Evolutionary conservation across 2,888 invertebrate species (phyloP), one percentile per base, ranked within the genome.

Genomic region (Patella ulyssiponensis): DNA sequence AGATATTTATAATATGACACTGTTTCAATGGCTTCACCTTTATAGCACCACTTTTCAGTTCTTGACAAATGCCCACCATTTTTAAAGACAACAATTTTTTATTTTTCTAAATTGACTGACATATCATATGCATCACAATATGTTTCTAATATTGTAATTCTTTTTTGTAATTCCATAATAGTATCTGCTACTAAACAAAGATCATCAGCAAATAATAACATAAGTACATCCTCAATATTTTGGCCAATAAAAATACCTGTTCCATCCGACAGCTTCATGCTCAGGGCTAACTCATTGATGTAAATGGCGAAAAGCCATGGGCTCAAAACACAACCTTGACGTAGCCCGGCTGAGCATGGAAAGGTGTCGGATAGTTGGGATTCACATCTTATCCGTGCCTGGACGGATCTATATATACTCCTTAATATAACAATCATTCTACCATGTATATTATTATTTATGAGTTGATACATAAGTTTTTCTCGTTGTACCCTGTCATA

Each of bases 1-100:
- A 64, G 64, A 64, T 64, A 64, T 23, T n/a, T 64, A 64, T 64
- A 64, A 23, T 64, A 64, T 20, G 64, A 64, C 64, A 64, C 64
- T n/a, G 23, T 64, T 64, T 64, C 64, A 20, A 64, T 23, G 23
- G 12, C 23, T 11, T 64, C 14, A 23, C 64, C 64, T 64, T 64
- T 23, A 23, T 64, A 64, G 12, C 23, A 5, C 64, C 64, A 64
- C 23, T 64, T 64, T 23, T 64, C n/a, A 20, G n/a, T n/a, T 64
- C 20, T 64, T 64, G 64, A 64, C 11, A 64, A 23, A 64, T 64
- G n/a, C n/a, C 64, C 64, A 20, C 64, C 64, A n/a, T 64, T 64
- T 23, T 64, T n/a, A 14, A 64, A 64, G 23, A 64, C 64, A 64
- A 64, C 23, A 20, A 64, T 64, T 23, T 64, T 64, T n/a, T 20